A percentile compares a stretch with the other conserved stretches of the same genome.
phyloP scores from a whole-genome alignment of 2,113 vertebrate genomes.

The Syngnathus typhle region DNA sequence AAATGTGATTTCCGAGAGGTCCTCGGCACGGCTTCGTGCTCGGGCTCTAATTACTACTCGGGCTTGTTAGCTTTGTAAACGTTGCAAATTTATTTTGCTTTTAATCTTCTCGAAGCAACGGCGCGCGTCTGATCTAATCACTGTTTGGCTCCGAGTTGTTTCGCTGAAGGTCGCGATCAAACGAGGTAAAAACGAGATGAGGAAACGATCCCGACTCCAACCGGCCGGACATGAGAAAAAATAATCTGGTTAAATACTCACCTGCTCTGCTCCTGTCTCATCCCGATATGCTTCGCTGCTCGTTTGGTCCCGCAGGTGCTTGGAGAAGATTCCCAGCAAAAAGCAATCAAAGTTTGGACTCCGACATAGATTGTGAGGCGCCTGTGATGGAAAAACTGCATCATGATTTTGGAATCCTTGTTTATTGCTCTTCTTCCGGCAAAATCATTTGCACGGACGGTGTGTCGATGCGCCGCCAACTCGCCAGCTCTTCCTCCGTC shows the following conservation, averaged over 20 bases:
- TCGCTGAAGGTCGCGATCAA: neutral
- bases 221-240: neutral
- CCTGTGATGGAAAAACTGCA: too few species aligned
- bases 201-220: conserved; percentile 8
- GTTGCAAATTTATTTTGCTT: conserved; percentile 9
- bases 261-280: neutral
- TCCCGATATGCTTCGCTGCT: neutral
- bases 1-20: neutral
- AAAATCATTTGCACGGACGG: too few species aligned
- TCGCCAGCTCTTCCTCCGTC: too few species aligned
- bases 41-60: neutral
- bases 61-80: neutral
- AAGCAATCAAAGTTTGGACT: neutral
- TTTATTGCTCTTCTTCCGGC: too few species aligned
- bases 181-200: neutral
- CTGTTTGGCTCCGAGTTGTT: conserved; percentile 9
- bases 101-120: neutral
- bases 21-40: neutral
- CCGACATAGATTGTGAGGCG: too few species aligned
- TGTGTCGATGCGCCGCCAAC: neutral
- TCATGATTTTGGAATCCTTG: too few species aligned
- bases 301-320: neutral
- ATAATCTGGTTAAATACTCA: neutral
- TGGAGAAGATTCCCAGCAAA: neutral
- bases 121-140: neutral